Percentiles rank a stretch among this genome's conserved stretches.
These are phyloP conservation scores for Epizoanthus fatuus DNA, from an alignment of 92 coral and sea anemone genomes.

Conservation along the genomic window DNA sequence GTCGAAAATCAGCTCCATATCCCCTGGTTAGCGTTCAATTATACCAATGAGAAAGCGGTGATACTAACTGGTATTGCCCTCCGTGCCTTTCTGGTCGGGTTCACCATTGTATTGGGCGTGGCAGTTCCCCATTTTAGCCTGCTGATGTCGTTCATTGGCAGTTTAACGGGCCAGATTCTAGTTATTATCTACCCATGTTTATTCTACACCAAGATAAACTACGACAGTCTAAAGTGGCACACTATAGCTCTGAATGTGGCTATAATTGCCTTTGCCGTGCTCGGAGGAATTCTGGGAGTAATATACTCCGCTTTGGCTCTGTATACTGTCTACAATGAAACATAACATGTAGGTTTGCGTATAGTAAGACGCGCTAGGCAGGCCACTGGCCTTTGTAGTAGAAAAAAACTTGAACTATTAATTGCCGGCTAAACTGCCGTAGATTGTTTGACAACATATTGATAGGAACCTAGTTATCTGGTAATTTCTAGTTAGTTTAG, in stretches of 20 bases:
- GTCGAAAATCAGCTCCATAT: slow-evolving; percentile 69
- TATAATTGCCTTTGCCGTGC: slow-evolving; percentile 61
- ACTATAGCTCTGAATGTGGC: slow-evolving; percentile 53
- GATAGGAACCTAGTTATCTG: background rate
- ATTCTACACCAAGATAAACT: slow-evolving; percentile 63
- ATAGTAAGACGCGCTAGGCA: too few species aligned
- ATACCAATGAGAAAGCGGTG: slow-evolving; percentile 58
- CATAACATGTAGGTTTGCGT: slow-evolving; percentile 2
- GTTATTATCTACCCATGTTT: slow-evolving; percentile 68
- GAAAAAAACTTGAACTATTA: too few species aligned
- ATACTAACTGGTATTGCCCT: slow-evolving; percentile 58
- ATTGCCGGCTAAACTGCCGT: too few species aligned
- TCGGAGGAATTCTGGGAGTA: slow-evolving; percentile 60
- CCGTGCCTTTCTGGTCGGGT: slow-evolving; percentile 50
- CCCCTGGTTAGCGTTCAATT: slow-evolving; percentile 73
- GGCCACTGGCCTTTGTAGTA: too few species aligned
- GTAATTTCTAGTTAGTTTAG: too few species aligned
- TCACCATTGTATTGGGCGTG: slow-evolving; percentile 61
- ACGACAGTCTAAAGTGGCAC: slow-evolving; percentile 26
- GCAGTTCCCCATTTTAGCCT: slow-evolving; percentile 71
- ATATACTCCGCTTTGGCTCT: slow-evolving; percentile 64
- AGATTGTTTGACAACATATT: background rate
- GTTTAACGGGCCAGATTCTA: slow-evolving; percentile 67
- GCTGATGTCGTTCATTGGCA: slow-evolving; percentile 71
- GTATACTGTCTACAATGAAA: slow-evolving; percentile 69